Evolutionary conservation across 30 jellyfish, hydroid and myxozoan genomes (phyloP).

Genomic region (Aurelia sp.): DNA sequence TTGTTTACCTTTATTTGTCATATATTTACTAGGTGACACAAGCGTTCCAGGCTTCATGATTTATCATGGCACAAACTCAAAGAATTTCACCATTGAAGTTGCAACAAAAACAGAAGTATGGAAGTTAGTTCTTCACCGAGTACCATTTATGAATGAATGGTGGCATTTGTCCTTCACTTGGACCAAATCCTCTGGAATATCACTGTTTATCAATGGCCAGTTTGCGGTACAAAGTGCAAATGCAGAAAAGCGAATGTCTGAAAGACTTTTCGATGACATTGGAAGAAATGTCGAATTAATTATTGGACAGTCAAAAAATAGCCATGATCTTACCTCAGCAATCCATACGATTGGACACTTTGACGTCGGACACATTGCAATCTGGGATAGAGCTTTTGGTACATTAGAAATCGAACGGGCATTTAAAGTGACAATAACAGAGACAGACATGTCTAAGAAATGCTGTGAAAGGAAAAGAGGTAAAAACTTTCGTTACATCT

Average conservation of each 20-base stretch:
- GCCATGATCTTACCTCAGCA: slow-evolving; percentile 13
- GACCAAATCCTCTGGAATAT: slow-evolving; percentile 67
- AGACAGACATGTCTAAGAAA: slow-evolving; percentile 13
- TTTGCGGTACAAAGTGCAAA: slow-evolving; percentile 35
- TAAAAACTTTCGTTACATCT: background rate
- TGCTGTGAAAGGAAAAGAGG: slow-evolving; percentile 63
- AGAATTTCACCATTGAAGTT: slow-evolving; percentile 50
- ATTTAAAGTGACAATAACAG: slow-evolving; percentile 51
- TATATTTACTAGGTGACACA: background rate
- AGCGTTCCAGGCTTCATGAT: slow-evolving; percentile 77
- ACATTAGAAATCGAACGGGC: slow-evolving; percentile 38
- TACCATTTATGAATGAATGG: slow-evolving; percentile 75
- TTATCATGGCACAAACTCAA: slow-evolving; percentile 27
- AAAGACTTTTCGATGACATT: background rate
- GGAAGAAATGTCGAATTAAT: slow-evolving; percentile 3
- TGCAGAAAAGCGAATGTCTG: slow-evolving; percentile 10
- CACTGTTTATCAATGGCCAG: slow-evolving; percentile 65
- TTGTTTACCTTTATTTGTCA: too few relatives aligned
- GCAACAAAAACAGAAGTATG: slow-evolving; percentile 50
- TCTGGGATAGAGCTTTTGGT: slow-evolving; percentile 75
- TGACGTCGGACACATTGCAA: slow-evolving; percentile 86
- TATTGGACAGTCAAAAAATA: slow-evolving; percentile 31
- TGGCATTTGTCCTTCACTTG: slow-evolving; percentile 84
- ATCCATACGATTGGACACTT: slow-evolving; percentile 50
- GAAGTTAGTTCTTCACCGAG: slow-evolving; percentile 54